These are phyloP conservation scores for Microcaecilia unicolor DNA, from an alignment of 2,797 vertebrate genomes.

Conservation along the genomic window DNA sequence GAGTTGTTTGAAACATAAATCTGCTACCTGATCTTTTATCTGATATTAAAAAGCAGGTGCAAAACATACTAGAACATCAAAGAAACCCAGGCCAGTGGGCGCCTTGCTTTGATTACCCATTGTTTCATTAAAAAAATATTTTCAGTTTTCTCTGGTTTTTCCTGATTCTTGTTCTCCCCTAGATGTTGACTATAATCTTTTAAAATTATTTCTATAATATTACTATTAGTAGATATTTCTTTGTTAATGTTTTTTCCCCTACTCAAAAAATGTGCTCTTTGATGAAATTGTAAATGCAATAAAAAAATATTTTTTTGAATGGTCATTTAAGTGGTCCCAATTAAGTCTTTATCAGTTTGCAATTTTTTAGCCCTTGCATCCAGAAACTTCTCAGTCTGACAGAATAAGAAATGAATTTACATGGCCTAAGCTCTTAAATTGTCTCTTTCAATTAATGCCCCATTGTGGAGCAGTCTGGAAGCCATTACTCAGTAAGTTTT, in stretches of 20 bases:
- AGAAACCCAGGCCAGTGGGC: conserved; percentile 10
- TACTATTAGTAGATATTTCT: no score
- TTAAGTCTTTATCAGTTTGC: conserved; percentile 62
- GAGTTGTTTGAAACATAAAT: no score
- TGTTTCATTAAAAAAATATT: conserved; percentile 38
- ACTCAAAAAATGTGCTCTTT: no score
- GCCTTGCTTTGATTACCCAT: conserved; percentile 43
- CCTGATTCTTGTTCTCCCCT: no score
- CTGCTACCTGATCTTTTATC: conserved; percentile 1
- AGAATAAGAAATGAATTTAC: conserved; percentile 86
- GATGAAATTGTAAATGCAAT: no score
- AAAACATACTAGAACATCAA: conserved; percentile 6
- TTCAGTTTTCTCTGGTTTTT: no score
- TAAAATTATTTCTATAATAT: no score
- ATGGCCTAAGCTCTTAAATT: conserved; percentile 83
- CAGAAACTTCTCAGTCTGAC: conserved; percentile 71
- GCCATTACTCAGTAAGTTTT: conserved; percentile 82
- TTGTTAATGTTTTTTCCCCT: no score
- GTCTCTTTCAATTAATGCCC: conserved; percentile 84
- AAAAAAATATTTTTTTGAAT: no score
- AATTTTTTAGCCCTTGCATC: conserved; percentile 47
- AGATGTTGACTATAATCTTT: no score
- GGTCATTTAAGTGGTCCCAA: conserved; percentile 47
- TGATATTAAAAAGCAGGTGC: conserved; percentile 8
- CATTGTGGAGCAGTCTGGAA: conserved; percentile 84